A percentile compares a stretch with the other conserved stretches of the same genome.
Evolutionary conservation across 2,888 invertebrate species (phyloP).

Genomic region (Acrocyrtus sp.): DNA sequence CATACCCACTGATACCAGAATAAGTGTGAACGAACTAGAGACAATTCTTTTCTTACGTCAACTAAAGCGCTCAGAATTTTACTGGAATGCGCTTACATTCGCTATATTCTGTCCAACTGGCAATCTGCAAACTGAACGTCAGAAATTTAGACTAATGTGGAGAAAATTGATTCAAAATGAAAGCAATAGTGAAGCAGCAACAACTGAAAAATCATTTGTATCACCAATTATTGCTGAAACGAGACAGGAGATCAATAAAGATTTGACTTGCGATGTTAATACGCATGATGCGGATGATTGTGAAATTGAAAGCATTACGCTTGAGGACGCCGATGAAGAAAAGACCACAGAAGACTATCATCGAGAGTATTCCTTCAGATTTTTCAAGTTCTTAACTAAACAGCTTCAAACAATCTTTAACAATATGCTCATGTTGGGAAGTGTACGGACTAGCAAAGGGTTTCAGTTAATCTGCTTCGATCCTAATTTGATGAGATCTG

Average conservation of each 20-base stretch:
- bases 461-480: conserved; percentile 17
- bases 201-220: neutral
- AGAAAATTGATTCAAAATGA: too few species aligned
- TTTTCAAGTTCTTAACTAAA: conserved; percentile 7
- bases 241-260: neutral
- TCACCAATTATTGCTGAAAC: neutral
- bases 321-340: neutral
- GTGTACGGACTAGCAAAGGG: neutral
- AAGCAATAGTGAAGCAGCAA: neutral
- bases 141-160: conserved; percentile 5
- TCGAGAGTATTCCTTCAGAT: conserved; percentile 11
- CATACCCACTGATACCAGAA: neutral
- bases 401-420: conserved; percentile 15
- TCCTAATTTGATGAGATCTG: neutral
- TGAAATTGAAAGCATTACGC: neutral
- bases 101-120: conserved; percentile 27
- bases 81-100: conserved; percentile 32
- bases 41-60: conserved; percentile 25
- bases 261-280: neutral
- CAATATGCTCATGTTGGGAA: conserved; percentile 8
- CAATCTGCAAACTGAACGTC: neutral
- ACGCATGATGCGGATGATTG: neutral
- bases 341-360: neutral
- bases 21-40: conserved; percentile 13
- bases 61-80: conserved; percentile 20